Base-by-base conservation (phyloP, 2,888 invertebrate species). In the Sesia apiformis region DNA sequence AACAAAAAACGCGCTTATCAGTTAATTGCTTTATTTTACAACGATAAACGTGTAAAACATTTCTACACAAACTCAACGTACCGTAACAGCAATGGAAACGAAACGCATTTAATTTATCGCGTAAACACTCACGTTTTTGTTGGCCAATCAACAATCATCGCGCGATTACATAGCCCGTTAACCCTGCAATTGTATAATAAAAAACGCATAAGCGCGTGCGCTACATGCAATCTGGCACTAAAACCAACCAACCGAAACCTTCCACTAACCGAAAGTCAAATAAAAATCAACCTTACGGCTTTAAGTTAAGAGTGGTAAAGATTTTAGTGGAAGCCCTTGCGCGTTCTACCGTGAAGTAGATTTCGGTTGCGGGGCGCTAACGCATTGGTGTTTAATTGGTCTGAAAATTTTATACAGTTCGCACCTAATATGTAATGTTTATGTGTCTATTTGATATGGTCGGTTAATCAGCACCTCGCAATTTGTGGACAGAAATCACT, bases 111-210 rank as follows among this genome's bases (percentile, higher is more conserved):
- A 65, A 64, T 62, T 63, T 58, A 62, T 56, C 61, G 58, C 53
- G 56, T 58, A 68, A 66, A 68, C 65, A 67, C 56, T 46, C 66
- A 61, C 62, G 61, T 72, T 76, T 77, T 77, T 77, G 66, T 71
- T 56, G 58, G 56, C 72, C 74, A 79, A 76, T 76, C 72, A 70
- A 59, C 59, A 60, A 72, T 69, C 75, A 77, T 79, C 75, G 62
- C 65, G 55, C 64, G 58, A 81, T 84, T 80, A 80, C 78, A 83
- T 73, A 81, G 70, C 63, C 74, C 69, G 74, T 75, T 81, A 81
- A 78, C 81, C 76, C 74, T 72, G 67, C 72, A 77, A 78, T 77
- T 70, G 74, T 67, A 63, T 58, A 60, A 66, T 72, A 74, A 79
- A 81, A 83, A 79, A 76, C 71, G 8, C 52, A 60, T 66, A 62